Evolutionary conservation across 2,888 invertebrate genomes (phyloP), one percentile per base, ranked within the genome.

Genomic region (Aleiodes testaceus): DNA sequence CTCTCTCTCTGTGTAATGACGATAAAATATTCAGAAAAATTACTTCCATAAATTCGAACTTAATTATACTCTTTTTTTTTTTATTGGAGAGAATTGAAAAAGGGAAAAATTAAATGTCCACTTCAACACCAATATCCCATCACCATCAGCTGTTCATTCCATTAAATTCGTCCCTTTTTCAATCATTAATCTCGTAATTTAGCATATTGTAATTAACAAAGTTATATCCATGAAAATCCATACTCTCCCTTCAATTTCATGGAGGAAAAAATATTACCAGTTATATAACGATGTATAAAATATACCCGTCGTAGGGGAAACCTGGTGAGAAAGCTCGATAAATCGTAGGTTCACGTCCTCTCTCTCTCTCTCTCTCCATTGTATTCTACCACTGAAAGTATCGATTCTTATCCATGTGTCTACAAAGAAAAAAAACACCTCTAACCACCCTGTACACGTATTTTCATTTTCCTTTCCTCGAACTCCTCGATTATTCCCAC

Each of bases 261-360:
- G 4, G 22, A 12, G 14, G 42, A 30, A 70, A 47, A 55, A 16
- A 44, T 22, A 53, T 47, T 30, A 6, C 59, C 30, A 18, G 42
- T 59, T 16, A 59, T 59, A 59, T 59, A 59, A 59, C 59, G 59
- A 59, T 5, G 16, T 30, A 55, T 55, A 55, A 55, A 55, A 22
- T 59, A 36, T 36, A 59, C 59, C 16, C 42, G 36, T 2, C 26
- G 26, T 5, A 59, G 16, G 18, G 59, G 59, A 16, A 6, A 26
- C 55, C 30, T 14, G 36, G 59, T 42, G 59, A 68, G 59, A 36
- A 26, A 70, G 36, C 30, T 45, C 69, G 65, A 64, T 70, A 64
- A 70, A 70, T 64, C 45, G 64, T 70, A 26, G 22, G 45, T 53
- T 7, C 6, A 30, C n/a, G 20, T 36, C 22, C 26, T 64, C 64